Percentiles rank a stretch among this genome's conserved stretches.
These are phyloP conservation scores for Drosophila gunungcola DNA, from an alignment of 1,140 invertebrate genomes.

Conservation along the genomic window DNA sequence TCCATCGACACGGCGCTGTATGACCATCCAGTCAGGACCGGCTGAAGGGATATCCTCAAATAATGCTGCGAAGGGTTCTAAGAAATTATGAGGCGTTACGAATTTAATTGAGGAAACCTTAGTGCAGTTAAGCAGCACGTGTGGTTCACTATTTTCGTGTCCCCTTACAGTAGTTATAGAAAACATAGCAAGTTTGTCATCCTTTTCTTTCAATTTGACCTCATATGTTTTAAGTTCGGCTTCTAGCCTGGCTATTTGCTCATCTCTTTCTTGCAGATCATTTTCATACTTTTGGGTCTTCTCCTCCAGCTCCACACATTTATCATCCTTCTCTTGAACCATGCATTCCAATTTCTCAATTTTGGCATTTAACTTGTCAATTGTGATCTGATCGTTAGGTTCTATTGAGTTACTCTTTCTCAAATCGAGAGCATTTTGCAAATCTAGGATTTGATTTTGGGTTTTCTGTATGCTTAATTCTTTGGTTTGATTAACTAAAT, in stretches of 20 bases:
- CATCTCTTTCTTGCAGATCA: neutral
- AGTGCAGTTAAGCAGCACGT: neutral
- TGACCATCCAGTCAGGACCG: conserved; percentile 8
- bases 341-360: neutral
- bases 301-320: neutral
- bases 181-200: neutral
- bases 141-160: neutral
- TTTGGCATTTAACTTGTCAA: neutral
- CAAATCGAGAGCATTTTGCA: neutral
- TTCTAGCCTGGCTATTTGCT: neutral
- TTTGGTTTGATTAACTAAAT: neutral
- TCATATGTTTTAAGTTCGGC: neutral
- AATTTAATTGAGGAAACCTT: neutral
- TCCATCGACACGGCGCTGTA: conserved; percentile 8
- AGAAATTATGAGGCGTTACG: neutral
- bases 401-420: neutral
- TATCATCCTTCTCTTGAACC: neutral
- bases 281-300: neutral
- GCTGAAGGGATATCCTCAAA: conserved; percentile 8
- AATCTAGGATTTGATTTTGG: neutral
- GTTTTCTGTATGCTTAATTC: neutral
- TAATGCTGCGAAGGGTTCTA: neutral
- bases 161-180: too few relatives aligned
- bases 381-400: neutral
- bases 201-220: neutral